These are phyloP conservation scores for Danio tinwini DNA, from an alignment of 2,797 vertebrate species.

Conservation along the genomic window DNA sequence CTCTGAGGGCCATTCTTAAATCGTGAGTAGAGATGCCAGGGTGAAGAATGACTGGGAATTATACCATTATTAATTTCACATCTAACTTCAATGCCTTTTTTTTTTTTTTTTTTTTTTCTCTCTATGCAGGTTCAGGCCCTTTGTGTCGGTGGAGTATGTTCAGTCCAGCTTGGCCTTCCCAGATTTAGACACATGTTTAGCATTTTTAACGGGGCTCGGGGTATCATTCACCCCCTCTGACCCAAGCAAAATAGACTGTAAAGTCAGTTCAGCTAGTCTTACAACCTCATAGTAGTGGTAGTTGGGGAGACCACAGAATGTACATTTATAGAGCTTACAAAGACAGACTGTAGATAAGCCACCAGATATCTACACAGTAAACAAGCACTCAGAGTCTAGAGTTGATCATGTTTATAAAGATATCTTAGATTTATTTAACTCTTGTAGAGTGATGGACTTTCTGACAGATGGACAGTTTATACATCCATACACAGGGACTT, in stretches of 20 bases:
- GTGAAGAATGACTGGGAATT: background rate
- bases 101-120: slow-evolving; percentile 48
- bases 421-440: slow-evolving; percentile 51
- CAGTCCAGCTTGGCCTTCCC: slow-evolving; percentile 89
- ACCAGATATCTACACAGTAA: slow-evolving; percentile 50
- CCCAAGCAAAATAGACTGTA: slow-evolving; percentile 91
- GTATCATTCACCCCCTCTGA: slow-evolving; percentile 84
- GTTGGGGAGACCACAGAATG: background rate
- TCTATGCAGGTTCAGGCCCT: slow-evolving; percentile 78
- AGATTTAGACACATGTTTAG: slow-evolving; percentile 89
- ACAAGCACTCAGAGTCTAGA: slow-evolving; percentile 27
- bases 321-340: background rate
- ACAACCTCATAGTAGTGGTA: slow-evolving; percentile 77
- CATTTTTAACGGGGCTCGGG: slow-evolving; percentile 87
- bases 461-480: slow-evolving; percentile 49
- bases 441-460: slow-evolving; percentile 56
- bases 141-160: slow-evolving; percentile 86
- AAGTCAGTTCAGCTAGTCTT: slow-evolving; percentile 85
- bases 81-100: slow-evolving; percentile 3
- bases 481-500: slow-evolving; percentile 24
- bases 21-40: slow-evolving; percentile 79
- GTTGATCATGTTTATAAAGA: slow-evolving; percentile 19
- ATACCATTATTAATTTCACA: background rate
- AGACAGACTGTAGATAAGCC: slow-evolving; percentile 35
- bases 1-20: slow-evolving; percentile 93